A percentile compares a stretch with the other conserved stretches of the same genome.
Conservation (phyloP, 2,113 vertebrate genomes). For the Arenaria interpres region DNA sequence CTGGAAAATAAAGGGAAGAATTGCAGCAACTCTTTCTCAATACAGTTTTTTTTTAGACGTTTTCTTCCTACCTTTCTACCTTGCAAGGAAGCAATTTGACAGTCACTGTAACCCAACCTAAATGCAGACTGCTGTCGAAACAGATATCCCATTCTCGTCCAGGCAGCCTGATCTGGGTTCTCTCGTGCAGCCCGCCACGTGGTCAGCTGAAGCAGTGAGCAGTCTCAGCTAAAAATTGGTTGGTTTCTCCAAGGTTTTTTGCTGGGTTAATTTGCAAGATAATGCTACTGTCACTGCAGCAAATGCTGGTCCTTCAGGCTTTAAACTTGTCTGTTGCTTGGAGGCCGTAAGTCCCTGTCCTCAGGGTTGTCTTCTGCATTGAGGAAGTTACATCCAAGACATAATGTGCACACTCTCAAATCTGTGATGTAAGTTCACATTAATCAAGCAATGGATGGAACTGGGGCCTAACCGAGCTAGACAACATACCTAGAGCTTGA, state of each 20-base stretch:
- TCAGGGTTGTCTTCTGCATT: background rate
- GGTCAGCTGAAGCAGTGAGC: background rate
- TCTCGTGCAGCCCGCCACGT: accelerated
- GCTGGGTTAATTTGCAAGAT: background rate
- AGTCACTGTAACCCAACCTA: background rate
- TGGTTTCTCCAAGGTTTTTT: background rate
- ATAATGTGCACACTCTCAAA: background rate
- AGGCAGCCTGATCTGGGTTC: background rate
- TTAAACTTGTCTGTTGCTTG: background rate
- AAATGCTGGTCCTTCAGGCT: background rate
- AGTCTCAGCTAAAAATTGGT: background rate
- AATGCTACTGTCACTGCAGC: background rate
- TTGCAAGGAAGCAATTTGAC: background rate
- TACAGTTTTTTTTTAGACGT: background rate
- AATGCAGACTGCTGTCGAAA: background rate
- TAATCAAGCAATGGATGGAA: background rate
- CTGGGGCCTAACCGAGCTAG: background rate
- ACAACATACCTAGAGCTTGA: background rate
- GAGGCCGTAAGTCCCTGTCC: accelerated
- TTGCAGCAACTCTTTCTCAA: background rate
- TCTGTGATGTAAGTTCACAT: background rate
- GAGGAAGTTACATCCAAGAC: background rate
- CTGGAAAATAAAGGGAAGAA: background rate
- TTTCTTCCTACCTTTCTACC: background rate
- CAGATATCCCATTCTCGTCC: background rate